A percentile compares a stretch with the other conserved stretches of the same genome.
These are phyloP conservation scores for Crypturellus tataupa DNA, from an alignment of 2,797 vertebrate species.

Conservation along the genomic window DNA sequence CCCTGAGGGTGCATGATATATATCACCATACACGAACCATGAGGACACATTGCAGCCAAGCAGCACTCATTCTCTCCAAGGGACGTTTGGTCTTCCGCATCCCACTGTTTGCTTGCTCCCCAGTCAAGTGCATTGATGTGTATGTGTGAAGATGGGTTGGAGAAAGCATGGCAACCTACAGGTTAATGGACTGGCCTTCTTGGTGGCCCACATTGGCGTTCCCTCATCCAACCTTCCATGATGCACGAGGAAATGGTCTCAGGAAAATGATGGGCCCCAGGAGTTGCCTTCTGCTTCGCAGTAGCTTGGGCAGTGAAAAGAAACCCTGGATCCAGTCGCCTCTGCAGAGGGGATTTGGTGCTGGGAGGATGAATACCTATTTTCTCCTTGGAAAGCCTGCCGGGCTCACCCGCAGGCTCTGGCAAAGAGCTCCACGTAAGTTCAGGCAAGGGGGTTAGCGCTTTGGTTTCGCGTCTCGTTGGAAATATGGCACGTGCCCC, in stretches of 20 bases:
- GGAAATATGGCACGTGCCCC: conserved; percentile 1
- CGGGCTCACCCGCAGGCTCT: not conserved
- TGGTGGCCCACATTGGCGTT: fast-evolving
- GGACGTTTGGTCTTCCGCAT: fast-evolving
- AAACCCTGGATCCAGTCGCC: not conserved
- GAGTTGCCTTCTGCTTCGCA: not conserved
- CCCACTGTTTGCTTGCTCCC: not conserved
- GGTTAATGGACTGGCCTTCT: not conserved
- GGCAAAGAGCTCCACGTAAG: not conserved
- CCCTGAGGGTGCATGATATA: fast-evolving
- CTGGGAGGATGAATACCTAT: not conserved
- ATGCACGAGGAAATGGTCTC: fast-evolving
- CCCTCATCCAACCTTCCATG: fast-evolving
- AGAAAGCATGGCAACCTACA: not conserved
- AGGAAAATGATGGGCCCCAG: not conserved
- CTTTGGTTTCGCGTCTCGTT: not conserved
- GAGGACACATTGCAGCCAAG: fast-evolving
- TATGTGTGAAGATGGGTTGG: fast-evolving
- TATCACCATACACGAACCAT: too few species aligned
- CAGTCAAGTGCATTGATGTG: too few species aligned
- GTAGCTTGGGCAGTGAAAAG: not conserved
- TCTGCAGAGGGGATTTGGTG: not conserved
- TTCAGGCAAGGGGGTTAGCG: not conserved
- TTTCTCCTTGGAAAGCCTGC: not conserved
- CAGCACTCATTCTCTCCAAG: not conserved